Evolutionary conservation across 1,140 invertebrate species (phyloP).

Genomic region (Zophobas atratus): DNA sequence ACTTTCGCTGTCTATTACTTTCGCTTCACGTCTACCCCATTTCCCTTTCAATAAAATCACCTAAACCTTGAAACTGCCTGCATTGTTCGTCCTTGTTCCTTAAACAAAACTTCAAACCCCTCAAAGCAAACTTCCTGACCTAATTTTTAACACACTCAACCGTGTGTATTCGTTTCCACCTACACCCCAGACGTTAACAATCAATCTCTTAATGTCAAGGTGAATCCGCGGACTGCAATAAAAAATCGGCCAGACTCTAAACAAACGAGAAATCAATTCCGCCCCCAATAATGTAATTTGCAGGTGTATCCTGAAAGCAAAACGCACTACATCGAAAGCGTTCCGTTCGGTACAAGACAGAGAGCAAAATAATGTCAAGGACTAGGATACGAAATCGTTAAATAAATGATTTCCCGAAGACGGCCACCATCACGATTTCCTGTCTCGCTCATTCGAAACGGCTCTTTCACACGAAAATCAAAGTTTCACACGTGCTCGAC

Average conservation of each 20-base stretch:
- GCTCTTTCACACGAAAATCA: not conserved
- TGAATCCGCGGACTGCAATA: not conserved
- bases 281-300: constrained; percentile 18
- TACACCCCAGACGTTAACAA: too few species aligned
- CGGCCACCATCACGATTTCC: constrained; percentile 1
- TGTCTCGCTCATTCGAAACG: not conserved
- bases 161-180: too few species aligned
- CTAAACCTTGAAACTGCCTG: too few species aligned
- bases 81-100: too few species aligned
- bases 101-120: too few species aligned
- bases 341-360: not conserved
- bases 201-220: too few species aligned
- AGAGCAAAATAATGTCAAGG: constrained; percentile 26
- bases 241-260: not conserved
- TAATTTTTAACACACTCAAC: too few species aligned
- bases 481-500: not conserved
- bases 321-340: constrained; percentile 2
- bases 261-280: constrained; percentile 3
- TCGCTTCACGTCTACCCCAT: too few species aligned
- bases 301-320: constrained; percentile 19
- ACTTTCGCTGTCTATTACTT: too few species aligned
- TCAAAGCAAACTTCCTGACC: too few species aligned
- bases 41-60: too few species aligned
- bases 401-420: constrained; percentile 25
- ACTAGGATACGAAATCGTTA: constrained; percentile 11